A percentile compares a stretch with the other conserved stretches of the same genome.
phyloP scores from a whole-genome alignment of 2,113 vertebrate genomes.

The Phylloscopus trochiloides region DNA sequence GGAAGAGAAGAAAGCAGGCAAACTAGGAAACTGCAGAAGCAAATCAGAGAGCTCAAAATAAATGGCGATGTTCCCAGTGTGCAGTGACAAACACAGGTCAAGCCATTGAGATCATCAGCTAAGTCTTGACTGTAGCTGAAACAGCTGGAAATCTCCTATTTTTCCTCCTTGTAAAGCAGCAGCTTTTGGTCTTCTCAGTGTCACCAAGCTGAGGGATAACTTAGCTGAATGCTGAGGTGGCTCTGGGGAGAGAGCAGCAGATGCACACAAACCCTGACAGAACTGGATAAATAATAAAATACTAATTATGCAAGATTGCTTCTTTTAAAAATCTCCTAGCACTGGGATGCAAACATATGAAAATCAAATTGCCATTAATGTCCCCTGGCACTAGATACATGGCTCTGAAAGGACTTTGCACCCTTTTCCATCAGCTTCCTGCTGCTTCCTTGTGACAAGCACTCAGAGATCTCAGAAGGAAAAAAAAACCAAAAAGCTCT shows the following conservation, averaged over 20 bases:
- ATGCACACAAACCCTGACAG: rapidly evolving
- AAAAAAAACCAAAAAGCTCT: background rate
- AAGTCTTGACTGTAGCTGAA: background rate
- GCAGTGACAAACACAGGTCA: background rate
- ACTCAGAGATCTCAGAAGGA: background rate
- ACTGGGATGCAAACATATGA: background rate
- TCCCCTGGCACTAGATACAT: background rate
- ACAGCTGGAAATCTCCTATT: background rate
- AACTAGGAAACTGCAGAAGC: background rate
- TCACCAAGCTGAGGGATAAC: background rate
- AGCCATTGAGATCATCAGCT: background rate
- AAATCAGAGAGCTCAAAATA: background rate
- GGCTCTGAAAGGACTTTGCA: background rate
- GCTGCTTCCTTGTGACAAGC: background rate
- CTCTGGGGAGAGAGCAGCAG: background rate
- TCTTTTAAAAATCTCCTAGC: background rate
- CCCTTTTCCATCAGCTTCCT: background rate
- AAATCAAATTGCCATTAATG: background rate
- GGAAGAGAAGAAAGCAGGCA: background rate
- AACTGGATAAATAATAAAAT: background rate
- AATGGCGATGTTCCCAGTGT: background rate
- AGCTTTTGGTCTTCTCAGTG: background rate
- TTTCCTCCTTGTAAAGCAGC: background rate
- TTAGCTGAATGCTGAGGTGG: background rate
- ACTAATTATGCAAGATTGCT: background rate